These are phyloP conservation scores for Anolis sagrei DNA, from an alignment of 2,113 vertebrate genomes.

Conservation along the genomic window DNA sequence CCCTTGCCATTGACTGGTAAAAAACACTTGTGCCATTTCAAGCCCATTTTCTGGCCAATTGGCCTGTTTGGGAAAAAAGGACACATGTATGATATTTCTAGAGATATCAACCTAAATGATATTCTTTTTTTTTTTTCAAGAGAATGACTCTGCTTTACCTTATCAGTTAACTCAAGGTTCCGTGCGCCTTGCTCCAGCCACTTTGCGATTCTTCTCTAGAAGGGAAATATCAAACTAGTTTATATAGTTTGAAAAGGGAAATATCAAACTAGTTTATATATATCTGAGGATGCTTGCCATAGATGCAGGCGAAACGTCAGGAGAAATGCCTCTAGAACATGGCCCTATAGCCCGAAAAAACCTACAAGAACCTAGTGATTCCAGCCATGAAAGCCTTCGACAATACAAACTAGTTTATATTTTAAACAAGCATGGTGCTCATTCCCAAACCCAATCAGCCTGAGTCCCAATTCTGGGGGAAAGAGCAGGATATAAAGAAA, in stretches of 20 bases:
- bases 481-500: not conserved
- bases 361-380: too few species aligned
- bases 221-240: not conserved
- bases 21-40: slow-evolving; percentile 86
- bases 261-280: too few species aligned
- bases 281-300: too few species aligned
- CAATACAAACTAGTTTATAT: not conserved
- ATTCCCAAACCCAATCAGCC: too few species aligned
- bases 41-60: slow-evolving; percentile 96
- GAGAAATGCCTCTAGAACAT: too few species aligned
- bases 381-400: too few species aligned
- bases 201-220: slow-evolving; percentile 87
- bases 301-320: too few species aligned
- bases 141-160: slow-evolving; percentile 76
- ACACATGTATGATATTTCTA: not conserved
- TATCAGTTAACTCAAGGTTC: slow-evolving; percentile 93
- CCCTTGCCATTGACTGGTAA: slow-evolving; percentile 71
- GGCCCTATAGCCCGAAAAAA: too few species aligned
- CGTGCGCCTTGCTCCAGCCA: slow-evolving; percentile 92
- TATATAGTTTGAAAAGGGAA: too few species aligned
- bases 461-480: too few species aligned
- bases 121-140: slow-evolving; percentile 32
- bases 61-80: slow-evolving; percentile 74
- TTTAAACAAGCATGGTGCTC: not conserved
- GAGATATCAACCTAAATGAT: not conserved